Percentiles rank a stretch among this genome's conserved stretches.
Evolutionary conservation across 2,113 vertebrate genomes (phyloP).

Genomic region (Larimichthys crocea): DNA sequence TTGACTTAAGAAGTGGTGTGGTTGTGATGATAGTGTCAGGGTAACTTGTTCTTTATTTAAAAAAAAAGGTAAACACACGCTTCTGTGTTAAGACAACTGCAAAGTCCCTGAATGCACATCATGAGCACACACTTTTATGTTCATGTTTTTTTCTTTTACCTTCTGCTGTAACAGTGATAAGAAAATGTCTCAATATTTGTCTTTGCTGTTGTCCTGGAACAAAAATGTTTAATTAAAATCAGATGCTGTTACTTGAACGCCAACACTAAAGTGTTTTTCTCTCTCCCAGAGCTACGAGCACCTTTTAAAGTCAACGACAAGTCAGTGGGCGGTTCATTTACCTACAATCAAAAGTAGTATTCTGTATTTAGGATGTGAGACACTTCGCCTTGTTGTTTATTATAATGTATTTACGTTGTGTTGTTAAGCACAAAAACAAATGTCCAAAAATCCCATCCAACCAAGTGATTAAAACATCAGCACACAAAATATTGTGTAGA

Average conservation of each 20-base stretch:
- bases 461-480: no score
- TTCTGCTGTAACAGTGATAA: background rate
- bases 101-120: background rate
- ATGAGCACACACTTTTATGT: background rate
- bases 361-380: background rate
- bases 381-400: background rate
- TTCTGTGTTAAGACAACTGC: background rate
- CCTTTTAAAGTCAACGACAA: constrained; percentile 98
- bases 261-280: constrained; percentile 4
- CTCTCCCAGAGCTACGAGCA: constrained; percentile 92
- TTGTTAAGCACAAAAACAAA: no score
- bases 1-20: background rate
- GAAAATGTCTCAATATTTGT: background rate
- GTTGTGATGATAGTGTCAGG: background rate
- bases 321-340: constrained; percentile 94
- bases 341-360: constrained; percentile 91
- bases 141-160: background rate
- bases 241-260: background rate
- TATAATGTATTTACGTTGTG: no score
- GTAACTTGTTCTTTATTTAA: background rate
- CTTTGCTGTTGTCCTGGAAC: background rate
- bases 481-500: no score
- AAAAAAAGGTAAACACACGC: background rate
- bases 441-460: no score
- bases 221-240: background rate